A percentile compares a stretch with the other conserved stretches of the same genome.
Evolutionary conservation across 2,113 vertebrate genomes (phyloP).

Genomic region (Etheostoma spectabile): DNA sequence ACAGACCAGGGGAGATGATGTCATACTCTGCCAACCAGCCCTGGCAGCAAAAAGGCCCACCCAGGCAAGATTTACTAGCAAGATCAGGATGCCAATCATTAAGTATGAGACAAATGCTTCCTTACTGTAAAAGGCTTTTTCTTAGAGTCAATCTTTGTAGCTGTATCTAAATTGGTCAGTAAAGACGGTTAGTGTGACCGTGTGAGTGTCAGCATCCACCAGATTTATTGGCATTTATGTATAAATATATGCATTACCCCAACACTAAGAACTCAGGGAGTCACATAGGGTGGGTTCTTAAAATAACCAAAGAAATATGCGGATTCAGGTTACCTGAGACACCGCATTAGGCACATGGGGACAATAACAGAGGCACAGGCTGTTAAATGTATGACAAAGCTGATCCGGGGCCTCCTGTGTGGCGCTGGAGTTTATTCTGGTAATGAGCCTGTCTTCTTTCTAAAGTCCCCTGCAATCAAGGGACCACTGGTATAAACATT

Average conservation of each 20-base stretch:
- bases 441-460: conserved; percentile 69
- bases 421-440: conserved; percentile 68
- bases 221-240: conserved; percentile 31
- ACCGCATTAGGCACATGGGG: conserved; percentile 8
- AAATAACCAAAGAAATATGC: conserved; percentile 61
- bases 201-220: conserved; percentile 32
- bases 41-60: conserved; percentile 59
- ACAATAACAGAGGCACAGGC: conserved; percentile 22
- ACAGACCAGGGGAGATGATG: conserved; percentile 71
- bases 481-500: conserved; percentile 68
- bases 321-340: conserved; percentile 46
- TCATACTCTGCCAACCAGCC: conserved; percentile 70
- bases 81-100: conserved; percentile 68
- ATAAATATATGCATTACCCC: conserved; percentile 57
- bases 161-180: conserved; percentile 40
- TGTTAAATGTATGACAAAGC: conserved; percentile 51
- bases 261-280: conserved; percentile 39
- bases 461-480: conserved; percentile 70
- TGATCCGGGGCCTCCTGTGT: conserved; percentile 66
- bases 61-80: conserved; percentile 69
- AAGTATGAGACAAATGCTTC: conserved; percentile 57
- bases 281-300: conserved; percentile 40
- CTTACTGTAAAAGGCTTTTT: conserved; percentile 50
- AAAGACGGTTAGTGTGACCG: conserved; percentile 28
- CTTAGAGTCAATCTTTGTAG: conserved; percentile 29